phyloP scores from a whole-genome alignment of 2,888 invertebrate species.

The Xestia sexstrigata region DNA sequence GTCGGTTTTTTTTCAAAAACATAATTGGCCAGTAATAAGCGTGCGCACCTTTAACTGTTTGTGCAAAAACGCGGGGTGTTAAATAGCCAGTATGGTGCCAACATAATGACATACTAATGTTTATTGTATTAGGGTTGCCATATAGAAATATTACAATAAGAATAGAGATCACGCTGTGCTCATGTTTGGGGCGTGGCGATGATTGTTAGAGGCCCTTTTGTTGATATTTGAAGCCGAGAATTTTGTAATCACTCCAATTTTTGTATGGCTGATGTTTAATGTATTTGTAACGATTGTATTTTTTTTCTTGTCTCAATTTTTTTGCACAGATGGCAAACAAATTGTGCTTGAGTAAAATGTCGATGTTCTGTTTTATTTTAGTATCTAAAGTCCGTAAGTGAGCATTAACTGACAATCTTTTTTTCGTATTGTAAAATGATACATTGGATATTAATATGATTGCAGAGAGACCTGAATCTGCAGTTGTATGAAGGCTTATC shows the following conservation, averaged over 20 bases:
- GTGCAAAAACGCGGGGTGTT: slow-evolving; percentile 77
- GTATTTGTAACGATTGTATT: slow-evolving; percentile 45
- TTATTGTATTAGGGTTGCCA: slow-evolving; percentile 90
- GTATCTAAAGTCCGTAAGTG: no score
- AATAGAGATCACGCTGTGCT: slow-evolving; percentile 87
- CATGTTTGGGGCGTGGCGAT: slow-evolving; percentile 89
- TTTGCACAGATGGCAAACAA: not conserved
- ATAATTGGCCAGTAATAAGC: slow-evolving; percentile 72
- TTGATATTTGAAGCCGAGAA: slow-evolving; percentile 82
- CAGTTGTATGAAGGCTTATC: no score
- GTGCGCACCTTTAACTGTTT: slow-evolving; percentile 71
- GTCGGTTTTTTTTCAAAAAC: slow-evolving; percentile 49
- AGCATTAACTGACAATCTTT: not conserved
- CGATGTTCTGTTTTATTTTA: no score
- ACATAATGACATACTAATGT: slow-evolving; percentile 88
- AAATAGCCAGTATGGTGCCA: slow-evolving; percentile 85
- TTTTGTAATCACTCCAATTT: slow-evolving; percentile 84
- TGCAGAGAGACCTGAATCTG: no score
- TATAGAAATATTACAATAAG: slow-evolving; percentile 87
- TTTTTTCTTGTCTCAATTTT: not conserved
- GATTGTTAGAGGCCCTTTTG: slow-evolving; percentile 84
- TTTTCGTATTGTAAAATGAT: not conserved
- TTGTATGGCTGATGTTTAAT: slow-evolving; percentile 63
- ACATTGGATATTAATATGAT: not conserved
- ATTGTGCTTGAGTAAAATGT: not conserved